These are phyloP conservation scores for Odontomyia ornata DNA, from an alignment of 2,888 invertebrate genomes.

Conservation along the genomic window DNA sequence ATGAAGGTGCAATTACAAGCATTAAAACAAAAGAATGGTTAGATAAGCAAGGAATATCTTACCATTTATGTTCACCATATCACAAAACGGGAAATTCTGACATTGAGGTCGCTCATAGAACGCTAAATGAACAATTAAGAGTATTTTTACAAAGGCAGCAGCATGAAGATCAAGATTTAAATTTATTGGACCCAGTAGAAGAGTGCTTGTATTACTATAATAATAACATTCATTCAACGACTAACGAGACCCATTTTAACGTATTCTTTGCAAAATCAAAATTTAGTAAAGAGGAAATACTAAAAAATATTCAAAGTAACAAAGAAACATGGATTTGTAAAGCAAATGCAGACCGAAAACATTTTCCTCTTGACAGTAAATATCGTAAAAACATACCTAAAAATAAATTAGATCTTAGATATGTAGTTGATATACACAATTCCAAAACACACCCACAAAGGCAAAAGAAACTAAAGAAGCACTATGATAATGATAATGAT, in stretches of 20 bases:
- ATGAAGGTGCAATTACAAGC: neutral
- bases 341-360: neutral
- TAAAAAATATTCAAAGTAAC: slow-evolving; percentile 14
- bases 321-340: slow-evolving; percentile 4
- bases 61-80: slow-evolving; percentile 1
- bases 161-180: neutral
- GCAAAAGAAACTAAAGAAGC: neutral
- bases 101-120: slow-evolving; percentile 2
- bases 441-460: neutral
- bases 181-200: neutral
- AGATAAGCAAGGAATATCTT: neutral
- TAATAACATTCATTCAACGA: neutral
- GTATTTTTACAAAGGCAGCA: neutral
- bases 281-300: neutral
- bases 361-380: slow-evolving; percentile 1
- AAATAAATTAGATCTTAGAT: slow-evolving; percentile 7
- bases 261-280: neutral
- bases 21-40: slow-evolving; percentile 12
- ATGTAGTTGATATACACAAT: neutral
- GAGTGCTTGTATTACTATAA: neutral
- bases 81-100: slow-evolving; percentile 16
- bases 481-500: neutral
- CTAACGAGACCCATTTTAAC: neutral
- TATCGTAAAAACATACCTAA: neutral
- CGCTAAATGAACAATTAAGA: neutral